Base-by-base conservation (phyloP, 2,113 vertebrate species). In the Sigmodon hispidus region DNA sequence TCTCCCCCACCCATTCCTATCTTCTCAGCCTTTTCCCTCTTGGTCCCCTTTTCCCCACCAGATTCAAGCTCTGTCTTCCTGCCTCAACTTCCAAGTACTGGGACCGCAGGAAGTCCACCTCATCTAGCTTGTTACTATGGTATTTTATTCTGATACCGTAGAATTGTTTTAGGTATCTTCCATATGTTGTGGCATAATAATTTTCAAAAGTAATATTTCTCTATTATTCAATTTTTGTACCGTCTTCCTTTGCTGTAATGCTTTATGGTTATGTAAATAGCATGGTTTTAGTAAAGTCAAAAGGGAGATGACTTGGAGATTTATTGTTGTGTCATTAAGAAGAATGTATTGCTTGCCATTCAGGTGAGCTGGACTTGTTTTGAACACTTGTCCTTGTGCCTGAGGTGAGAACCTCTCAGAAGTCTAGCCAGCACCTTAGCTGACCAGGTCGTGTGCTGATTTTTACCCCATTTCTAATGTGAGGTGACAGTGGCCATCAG, bases 391-490 rank as follows among this genome's bases (percentile, higher is more conserved):
- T 45, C 34, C 15, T 50, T 52, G 59, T 22, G 52, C 80, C 3
- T 67, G 80, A 95, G 65, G 65, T 55, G 19, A 73, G 94, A 80
- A 31, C 17, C 48, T 63, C 21, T 77, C 36, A 83, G 63, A 65
- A 48, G 13, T 55, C 52, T 86, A 55, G 22, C 31, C 26, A 48
- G 21, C 22, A 77, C 57, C 89, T 77, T 31, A 69, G 48, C 87
- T 48, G 31, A 65, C 75, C 3, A 45, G 57, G 40, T 92, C 48
- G 4, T n/a, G 2, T 63, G 70, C 34, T 95, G 34, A 36, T 45
- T 91, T 93, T 80, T 92, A 72, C 34, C 57, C 61, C 77, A 29
- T 87, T 86, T 93, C 91, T 87, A 81, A 73, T 29, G 31, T 48
- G 45, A 24, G 80, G 40, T 50, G 85, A 31, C 86, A 84, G n/a